Conservation (phyloP, 2,113 vertebrate genomes). For the Pterocles burchelli region DNA sequence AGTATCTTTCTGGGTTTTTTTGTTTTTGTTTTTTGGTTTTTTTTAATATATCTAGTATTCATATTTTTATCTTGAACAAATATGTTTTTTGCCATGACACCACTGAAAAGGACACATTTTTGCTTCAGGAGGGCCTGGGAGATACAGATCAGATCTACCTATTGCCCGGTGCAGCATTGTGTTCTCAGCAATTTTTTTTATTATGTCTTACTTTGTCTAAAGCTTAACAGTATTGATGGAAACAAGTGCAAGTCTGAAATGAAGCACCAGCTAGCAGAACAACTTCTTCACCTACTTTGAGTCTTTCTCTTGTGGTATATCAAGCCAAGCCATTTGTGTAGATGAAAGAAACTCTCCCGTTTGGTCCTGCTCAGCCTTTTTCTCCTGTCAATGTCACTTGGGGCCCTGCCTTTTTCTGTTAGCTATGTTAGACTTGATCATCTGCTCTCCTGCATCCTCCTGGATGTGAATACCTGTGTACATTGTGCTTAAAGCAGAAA, state of each 20-base stretch:
- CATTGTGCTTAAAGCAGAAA: background rate
- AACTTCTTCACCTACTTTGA: background rate
- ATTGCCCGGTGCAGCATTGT: background rate
- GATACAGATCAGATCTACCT: fast-evolving
- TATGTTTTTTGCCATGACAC: background rate
- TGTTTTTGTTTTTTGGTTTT: background rate
- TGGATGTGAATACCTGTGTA: background rate
- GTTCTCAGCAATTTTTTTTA: background rate
- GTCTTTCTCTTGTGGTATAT: background rate
- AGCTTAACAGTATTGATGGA: background rate
- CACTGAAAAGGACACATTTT: background rate
- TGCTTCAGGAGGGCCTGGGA: background rate
- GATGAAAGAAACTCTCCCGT: background rate
- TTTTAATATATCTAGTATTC: background rate
- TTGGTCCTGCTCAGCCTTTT: background rate
- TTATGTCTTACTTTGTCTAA: background rate
- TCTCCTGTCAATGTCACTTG: fast-evolving
- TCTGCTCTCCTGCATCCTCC: background rate
- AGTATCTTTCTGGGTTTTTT: background rate
- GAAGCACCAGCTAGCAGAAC: background rate
- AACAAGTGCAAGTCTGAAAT: background rate
- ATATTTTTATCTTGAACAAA: background rate
- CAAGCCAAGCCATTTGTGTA: background rate
- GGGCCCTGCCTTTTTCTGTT: background rate
- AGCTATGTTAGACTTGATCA: background rate